These are phyloP conservation scores for Sinopyrophorus schimmeli DNA, from an alignment of 2,888 invertebrate genomes.

Conservation along the genomic window DNA sequence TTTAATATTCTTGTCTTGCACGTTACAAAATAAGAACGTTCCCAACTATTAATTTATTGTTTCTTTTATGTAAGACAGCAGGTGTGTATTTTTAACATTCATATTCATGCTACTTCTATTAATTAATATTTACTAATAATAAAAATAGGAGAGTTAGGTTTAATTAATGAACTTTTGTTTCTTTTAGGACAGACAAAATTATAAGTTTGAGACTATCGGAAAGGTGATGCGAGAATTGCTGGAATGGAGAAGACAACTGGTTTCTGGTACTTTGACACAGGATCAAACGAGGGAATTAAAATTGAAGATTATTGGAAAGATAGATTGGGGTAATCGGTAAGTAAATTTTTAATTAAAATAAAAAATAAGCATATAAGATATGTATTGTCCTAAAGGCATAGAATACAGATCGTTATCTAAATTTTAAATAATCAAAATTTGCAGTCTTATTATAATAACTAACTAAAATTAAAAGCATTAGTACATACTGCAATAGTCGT, in stretches of 20 bases:
- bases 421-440: conserved; percentile 12
- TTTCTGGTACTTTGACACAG: conserved; percentile 87
- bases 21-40: no score
- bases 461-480: conserved; percentile 13
- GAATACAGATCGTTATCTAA: conserved; percentile 16
- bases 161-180: no score
- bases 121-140: no score
- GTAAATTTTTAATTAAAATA: conserved; percentile 47
- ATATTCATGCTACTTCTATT: no score
- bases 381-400: conserved; percentile 20
- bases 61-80: no score
- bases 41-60: no score
- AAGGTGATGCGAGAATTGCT: conserved; percentile 90
- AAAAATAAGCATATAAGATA: conserved; percentile 3
- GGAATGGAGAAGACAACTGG: conserved; percentile 80
- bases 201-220: conserved; percentile 82
- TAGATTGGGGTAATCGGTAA: conserved; percentile 97
- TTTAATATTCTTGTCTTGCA: no score
- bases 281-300: conserved; percentile 88
- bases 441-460: conserved; percentile 24
- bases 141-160: no score
- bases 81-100: no score
- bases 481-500: conserved; percentile 21
- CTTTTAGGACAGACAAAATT: conserved; percentile 76
- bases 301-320: conserved; percentile 84